Conservation (phyloP, 2,797 vertebrate genomes). For the Aratinga solstitialis region DNA sequence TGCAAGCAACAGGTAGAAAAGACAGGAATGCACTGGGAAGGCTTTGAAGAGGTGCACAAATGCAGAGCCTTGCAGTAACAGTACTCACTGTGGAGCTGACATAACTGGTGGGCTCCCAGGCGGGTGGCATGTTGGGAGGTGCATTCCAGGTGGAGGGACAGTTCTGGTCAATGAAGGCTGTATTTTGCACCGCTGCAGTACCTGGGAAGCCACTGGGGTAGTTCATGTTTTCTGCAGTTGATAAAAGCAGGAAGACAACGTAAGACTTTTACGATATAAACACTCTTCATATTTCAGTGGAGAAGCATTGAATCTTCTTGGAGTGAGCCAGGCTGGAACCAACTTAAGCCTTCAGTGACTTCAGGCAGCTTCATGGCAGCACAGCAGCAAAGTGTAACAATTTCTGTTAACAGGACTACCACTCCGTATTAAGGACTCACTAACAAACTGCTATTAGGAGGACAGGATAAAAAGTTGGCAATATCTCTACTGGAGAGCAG, state of each 20-base stretch:
- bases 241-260: constrained; percentile 4
- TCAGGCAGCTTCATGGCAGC: not conserved
- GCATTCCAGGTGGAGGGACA: constrained; percentile 76
- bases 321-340: not conserved
- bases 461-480: not conserved
- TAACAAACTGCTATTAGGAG: constrained; percentile 18
- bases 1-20: not conserved
- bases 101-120: constrained; percentile 89
- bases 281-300: not conserved
- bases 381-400: not conserved
- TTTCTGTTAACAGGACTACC: not conserved
- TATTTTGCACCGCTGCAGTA: constrained; percentile 79
- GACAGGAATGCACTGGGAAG: not conserved
- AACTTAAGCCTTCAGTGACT: not conserved
- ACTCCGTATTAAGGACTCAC: not conserved
- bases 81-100: constrained; percentile 80
- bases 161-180: constrained; percentile 75
- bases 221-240: constrained; percentile 85
- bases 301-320: rapidly evolving
- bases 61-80: not conserved
- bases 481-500: not conserved
- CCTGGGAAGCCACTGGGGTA: constrained; percentile 83
- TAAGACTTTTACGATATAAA: not conserved
- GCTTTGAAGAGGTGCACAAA: not conserved
- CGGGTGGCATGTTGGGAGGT: constrained; percentile 61